Conservation (phyloP, 2,888 invertebrate species). For the Drosophila quasianomalipes region DNA sequence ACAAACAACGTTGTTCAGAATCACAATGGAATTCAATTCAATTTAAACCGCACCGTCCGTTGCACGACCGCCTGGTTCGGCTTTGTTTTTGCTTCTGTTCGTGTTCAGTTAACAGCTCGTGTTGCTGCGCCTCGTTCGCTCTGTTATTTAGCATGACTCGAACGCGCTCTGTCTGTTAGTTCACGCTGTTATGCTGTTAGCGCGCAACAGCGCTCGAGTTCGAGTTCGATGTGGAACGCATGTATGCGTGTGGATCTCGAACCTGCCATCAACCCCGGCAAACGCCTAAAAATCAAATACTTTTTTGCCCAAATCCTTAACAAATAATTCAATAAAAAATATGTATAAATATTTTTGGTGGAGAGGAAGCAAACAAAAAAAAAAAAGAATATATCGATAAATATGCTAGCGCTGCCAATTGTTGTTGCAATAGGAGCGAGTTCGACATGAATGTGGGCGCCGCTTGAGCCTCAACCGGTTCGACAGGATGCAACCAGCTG, state of each 20-base stretch:
- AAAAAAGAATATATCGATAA: background rate
- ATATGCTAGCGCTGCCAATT: background rate
- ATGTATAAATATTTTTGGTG: slow-evolving; percentile 15
- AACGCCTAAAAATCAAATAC: background rate
- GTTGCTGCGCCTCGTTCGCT: slow-evolving; percentile 9
- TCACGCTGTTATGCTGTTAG: slow-evolving; percentile 17
- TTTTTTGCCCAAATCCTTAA: background rate
- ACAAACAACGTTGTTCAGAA: slow-evolving; percentile 32
- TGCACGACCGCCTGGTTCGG: slow-evolving; percentile 57
- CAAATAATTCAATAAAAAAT: background rate
- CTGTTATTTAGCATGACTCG: slow-evolving; percentile 25
- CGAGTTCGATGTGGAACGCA: slow-evolving; percentile 54
- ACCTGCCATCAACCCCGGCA: background rate
- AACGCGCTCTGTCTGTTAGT: slow-evolving; percentile 40
- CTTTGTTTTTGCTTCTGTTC: slow-evolving; percentile 62
- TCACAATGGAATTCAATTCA: slow-evolving; percentile 12
- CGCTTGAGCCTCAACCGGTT: slow-evolving; percentile 58
- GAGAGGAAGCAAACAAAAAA: background rate
- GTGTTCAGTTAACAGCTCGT: slow-evolving; percentile 32
- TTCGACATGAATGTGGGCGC: slow-evolving; percentile 38
- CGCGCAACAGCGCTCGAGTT: slow-evolving; percentile 21
- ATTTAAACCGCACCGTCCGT: slow-evolving; percentile 54
- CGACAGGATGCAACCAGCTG: slow-evolving; percentile 66
- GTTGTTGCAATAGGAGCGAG: slow-evolving; percentile 7
- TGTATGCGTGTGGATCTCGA: slow-evolving; percentile 51